Percentiles rank a stretch among this genome's conserved stretches.
phyloP scores from a whole-genome alignment of 2,888 invertebrate species.

The Serrognathus titanus region DNA sequence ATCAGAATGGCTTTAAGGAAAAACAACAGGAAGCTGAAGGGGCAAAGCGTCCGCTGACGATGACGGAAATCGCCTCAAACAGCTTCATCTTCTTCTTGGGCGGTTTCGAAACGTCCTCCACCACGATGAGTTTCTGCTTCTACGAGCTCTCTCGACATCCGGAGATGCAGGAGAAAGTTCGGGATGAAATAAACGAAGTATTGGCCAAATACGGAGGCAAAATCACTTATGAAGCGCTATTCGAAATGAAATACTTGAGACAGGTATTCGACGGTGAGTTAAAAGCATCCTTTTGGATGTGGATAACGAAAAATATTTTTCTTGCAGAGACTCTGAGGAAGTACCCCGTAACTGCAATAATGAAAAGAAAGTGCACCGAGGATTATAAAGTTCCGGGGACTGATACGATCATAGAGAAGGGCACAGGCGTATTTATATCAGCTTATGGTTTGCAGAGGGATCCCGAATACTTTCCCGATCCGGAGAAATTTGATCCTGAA shows the following conservation, averaged over 20 bases:
- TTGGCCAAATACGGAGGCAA: slow-evolving; percentile 42
- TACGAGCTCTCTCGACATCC: slow-evolving; percentile 52
- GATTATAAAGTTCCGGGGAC: slow-evolving; percentile 34
- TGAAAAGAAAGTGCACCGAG: slow-evolving; percentile 29
- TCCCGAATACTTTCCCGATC: slow-evolving; percentile 50
- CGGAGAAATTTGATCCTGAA: slow-evolving; percentile 60
- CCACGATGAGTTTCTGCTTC: slow-evolving; percentile 47
- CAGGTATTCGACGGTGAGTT: slow-evolving; percentile 44
- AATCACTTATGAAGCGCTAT: slow-evolving; percentile 49
- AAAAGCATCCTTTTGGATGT: no score
- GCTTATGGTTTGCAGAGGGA: slow-evolving; percentile 34
- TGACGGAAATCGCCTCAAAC: slow-evolving; percentile 28
- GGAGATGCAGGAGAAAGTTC: slow-evolving; percentile 46
- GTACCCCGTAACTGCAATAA: slow-evolving; percentile 34
- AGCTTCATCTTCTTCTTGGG: slow-evolving; percentile 36
- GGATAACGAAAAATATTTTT: neutral
- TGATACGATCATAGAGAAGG: slow-evolving; percentile 29
- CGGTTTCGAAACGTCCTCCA: slow-evolving; percentile 45
- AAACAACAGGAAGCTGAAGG: neutral
- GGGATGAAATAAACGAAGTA: slow-evolving; percentile 47
- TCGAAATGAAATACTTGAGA: slow-evolving; percentile 51
- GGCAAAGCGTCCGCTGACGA: slow-evolving; percentile 17
- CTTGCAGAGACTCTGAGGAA: slow-evolving; percentile 34
- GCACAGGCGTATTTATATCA: slow-evolving; percentile 28
- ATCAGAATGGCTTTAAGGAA: neutral